Base-by-base conservation (phyloP, 2,797 vertebrate genomes). In the Lutjanus argentimaculatus region DNA sequence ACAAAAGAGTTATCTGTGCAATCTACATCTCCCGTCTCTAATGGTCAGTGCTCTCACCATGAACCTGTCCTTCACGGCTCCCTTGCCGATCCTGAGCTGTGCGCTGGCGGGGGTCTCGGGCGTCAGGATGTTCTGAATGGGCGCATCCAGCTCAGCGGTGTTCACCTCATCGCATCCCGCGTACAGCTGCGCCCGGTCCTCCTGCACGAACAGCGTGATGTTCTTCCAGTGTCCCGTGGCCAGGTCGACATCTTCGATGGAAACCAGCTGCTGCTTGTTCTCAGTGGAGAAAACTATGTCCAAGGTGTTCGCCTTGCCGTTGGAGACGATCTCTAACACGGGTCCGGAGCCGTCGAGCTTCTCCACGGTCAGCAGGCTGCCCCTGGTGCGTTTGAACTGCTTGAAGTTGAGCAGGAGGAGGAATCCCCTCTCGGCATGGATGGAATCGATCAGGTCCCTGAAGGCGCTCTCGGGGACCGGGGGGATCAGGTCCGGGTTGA, bases 171-270 rank as follows among this genome's bases (percentile, higher is more conserved):
- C 97, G 80, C 98, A 99, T 89, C 97, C 98, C 79, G 97, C 94
- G 52, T 97, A 98, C 78, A 99, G 94, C 89, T 96, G 96, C 82
- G 96, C 98, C 58, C 94, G 96, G 91, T 99, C 98, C 17, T 97
- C 96, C 0, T 97, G 95, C 90, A 99, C 96, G 89, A 98, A 97
- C 82, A 99, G 91, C 0, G 98, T 99, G 92, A 99, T 91, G 13
- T 99, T 99, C 95, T 98, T 98, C 98, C 98, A 99, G 25, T 97
- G 96, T 0, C 96, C 95, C 70, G 98, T 98, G 0, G 98, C 97
- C 67, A 99, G 95, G 40, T 98, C 97, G 85, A 96, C 97, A 0
- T 99, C 98, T 88, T 99, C 98, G 70, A 99, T 96, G 85, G 97
- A 98, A 79, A 97, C 95, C 79, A 97, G 91, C 0, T 97, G 98